Evolutionary conservation across 2,797 vertebrate species (phyloP).

Genomic region (Alouatta caraya): DNA sequence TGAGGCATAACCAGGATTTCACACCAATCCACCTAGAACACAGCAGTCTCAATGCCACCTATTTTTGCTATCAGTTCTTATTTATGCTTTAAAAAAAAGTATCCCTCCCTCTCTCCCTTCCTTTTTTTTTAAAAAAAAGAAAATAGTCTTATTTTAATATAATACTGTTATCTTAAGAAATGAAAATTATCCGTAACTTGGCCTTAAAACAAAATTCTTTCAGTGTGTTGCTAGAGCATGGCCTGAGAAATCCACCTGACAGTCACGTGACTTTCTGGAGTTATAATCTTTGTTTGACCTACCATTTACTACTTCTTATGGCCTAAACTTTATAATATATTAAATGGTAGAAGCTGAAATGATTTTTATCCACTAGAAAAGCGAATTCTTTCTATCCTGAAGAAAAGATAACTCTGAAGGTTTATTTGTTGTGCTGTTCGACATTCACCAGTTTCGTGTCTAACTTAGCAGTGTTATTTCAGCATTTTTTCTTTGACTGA

Average conservation of each 20-base stretch:
- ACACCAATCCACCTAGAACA: background rate
- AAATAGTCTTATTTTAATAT: background rate
- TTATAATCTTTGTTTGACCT: background rate
- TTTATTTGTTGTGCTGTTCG: background rate
- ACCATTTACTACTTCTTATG: background rate
- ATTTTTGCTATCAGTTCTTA: constrained; percentile 16
- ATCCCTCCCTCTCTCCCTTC: background rate
- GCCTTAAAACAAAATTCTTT: background rate
- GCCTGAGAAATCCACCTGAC: background rate
- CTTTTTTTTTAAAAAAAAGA: background rate
- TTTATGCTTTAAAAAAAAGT: background rate
- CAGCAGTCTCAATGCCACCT: background rate
- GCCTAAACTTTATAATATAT: background rate
- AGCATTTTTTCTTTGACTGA: background rate
- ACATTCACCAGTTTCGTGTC: background rate
- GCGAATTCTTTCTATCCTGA: background rate
- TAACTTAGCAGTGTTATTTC: background rate
- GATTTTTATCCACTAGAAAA: background rate
- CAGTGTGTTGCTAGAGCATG: background rate
- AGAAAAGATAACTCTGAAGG: background rate
- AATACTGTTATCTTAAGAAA: background rate
- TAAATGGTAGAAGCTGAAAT: background rate
- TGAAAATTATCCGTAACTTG: background rate
- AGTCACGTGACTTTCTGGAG: background rate
- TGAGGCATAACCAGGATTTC: background rate